A percentile compares a stretch with the other conserved stretches of the same genome.
Evolutionary conservation across 2,113 vertebrate genomes (phyloP).

Genomic region (Thalassarche chlororhynchos): DNA sequence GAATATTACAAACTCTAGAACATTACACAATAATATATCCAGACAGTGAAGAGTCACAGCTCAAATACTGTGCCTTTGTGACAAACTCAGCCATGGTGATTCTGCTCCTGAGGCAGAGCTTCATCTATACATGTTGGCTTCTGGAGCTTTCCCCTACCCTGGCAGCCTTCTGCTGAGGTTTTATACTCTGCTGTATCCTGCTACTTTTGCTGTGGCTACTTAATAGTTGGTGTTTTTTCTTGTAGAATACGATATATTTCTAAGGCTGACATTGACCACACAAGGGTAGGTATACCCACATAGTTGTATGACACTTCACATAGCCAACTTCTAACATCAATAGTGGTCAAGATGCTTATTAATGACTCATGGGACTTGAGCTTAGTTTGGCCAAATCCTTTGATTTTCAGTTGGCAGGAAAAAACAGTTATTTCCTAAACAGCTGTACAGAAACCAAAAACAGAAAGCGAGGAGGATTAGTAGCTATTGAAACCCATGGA

Average conservation of each 20-base stretch:
- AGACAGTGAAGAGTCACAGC: not conserved
- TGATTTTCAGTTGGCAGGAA: conserved; percentile 26
- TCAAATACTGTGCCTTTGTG: not conserved
- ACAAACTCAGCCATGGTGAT: not conserved
- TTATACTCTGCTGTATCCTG: not conserved
- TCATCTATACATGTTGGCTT: not conserved
- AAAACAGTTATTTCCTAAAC: conserved; percentile 2
- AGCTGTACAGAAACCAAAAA: not conserved
- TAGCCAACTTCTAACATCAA: not conserved
- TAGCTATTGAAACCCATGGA: conserved; percentile 18
- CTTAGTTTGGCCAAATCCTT: not conserved
- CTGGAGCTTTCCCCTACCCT: not conserved
- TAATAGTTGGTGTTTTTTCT: not conserved
- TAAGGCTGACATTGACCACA: not conserved
- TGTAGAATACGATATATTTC: not conserved
- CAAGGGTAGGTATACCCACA: not conserved
- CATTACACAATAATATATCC: not conserved
- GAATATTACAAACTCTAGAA: not conserved
- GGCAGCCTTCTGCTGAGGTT: not conserved
- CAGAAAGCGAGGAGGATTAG: not conserved
- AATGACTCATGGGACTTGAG: not conserved
- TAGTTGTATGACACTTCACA: not conserved
- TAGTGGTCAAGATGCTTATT: not conserved
- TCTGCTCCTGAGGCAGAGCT: not conserved
- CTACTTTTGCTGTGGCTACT: not conserved